Conservation (phyloP, 1,140 invertebrate genomes). For the Sipha flava region DNA sequence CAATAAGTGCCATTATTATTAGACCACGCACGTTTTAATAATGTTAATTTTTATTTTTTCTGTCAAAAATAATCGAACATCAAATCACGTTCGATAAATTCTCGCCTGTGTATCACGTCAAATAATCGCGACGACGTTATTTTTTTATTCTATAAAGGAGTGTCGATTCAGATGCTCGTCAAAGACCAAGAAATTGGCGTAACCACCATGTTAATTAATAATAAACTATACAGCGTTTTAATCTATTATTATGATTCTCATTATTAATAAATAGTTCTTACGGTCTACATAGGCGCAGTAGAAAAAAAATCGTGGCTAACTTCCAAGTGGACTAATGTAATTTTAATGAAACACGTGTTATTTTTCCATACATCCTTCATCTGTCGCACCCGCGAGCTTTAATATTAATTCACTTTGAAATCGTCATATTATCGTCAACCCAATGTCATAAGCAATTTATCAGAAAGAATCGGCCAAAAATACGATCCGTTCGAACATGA, state of each 20-base stretch:
- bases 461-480: slow-evolving; percentile 5
- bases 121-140: too few relatives aligned
- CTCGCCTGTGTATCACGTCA: too few relatives aligned
- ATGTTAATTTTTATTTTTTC: too few relatives aligned
- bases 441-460: slow-evolving; percentile 24
- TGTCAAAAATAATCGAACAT: too few relatives aligned
- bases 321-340: slow-evolving; percentile 27
- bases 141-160: too few relatives aligned
- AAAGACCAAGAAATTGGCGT: background rate
- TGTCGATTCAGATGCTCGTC: background rate
- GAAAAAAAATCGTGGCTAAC: background rate
- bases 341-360: slow-evolving; percentile 29
- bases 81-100: too few relatives aligned
- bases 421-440: slow-evolving; percentile 26
- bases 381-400: slow-evolving; percentile 2
- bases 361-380: background rate
- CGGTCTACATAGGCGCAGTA: background rate
- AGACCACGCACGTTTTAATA: too few relatives aligned
- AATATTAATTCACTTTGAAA: slow-evolving; percentile 30
- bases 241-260: background rate
- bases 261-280: background rate
- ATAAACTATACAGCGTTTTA: background rate
- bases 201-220: background rate
- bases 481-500: background rate
- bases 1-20: too few relatives aligned